Percentiles rank a stretch among this genome's conserved stretches.
phyloP scores from a whole-genome alignment of 2,797 vertebrate species.

The Propithecus deckenii region DNA sequence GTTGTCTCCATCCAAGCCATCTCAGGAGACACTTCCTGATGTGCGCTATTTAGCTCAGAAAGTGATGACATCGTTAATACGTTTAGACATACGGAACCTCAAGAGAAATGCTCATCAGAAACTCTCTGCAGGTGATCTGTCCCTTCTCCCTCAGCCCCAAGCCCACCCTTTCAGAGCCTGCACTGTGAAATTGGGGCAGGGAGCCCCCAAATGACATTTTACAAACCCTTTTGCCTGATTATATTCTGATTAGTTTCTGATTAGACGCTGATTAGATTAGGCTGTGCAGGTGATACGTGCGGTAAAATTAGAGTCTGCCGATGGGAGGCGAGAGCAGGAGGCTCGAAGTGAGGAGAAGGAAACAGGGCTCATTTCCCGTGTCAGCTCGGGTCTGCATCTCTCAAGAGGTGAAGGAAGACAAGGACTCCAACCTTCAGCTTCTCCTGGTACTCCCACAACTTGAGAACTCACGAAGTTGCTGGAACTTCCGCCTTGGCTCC shows the following conservation, averaged over 20 bases:
- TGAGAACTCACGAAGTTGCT: not conserved
- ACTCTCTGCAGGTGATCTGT: not conserved
- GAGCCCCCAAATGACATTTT: not conserved
- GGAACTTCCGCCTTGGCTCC: too few relatives aligned
- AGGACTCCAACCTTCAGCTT: not conserved
- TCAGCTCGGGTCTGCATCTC: not conserved
- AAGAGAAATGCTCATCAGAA: not conserved
- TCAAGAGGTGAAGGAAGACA: not conserved
- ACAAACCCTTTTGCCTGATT: slow-evolving; percentile 6
- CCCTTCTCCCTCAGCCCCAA: not conserved
- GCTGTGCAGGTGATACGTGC: not conserved
- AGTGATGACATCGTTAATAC: not conserved
- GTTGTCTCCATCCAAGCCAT: not conserved
- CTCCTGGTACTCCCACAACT: not conserved
- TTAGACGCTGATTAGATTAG: slow-evolving; percentile 42
- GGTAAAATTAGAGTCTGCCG: not conserved
- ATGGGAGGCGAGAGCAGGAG: not conserved
- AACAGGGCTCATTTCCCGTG: not conserved
- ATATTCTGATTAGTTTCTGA: slow-evolving; percentile 49
- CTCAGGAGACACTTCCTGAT: not conserved
- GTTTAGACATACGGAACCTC: rapidly evolving
- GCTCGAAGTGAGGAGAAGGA: not conserved
- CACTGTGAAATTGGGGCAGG: not conserved
- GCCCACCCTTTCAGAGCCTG: not conserved
- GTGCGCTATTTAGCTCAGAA: not conserved